Base-by-base conservation (phyloP, 2,888 invertebrate species). In the Tetramorium bicarinatum region DNA sequence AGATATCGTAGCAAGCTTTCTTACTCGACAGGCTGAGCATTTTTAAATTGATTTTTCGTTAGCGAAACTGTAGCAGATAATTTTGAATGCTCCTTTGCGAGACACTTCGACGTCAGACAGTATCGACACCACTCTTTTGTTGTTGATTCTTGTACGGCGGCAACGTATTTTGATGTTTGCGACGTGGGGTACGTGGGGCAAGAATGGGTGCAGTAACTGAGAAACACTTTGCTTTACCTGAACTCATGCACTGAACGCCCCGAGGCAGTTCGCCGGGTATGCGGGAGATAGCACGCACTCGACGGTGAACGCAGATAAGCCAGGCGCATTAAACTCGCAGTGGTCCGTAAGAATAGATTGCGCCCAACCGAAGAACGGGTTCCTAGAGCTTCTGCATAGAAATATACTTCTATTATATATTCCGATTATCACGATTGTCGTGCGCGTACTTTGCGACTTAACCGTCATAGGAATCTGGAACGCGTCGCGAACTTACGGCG, bases 271-370 rank as follows among this genome's bases (percentile, higher is more conserved):
- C 11, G 29, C 44, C 21, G 61, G 15, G 21, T 62, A 61, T 49
- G 25, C 54, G 38, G 38, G 38, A 71, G 61, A 80, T 80, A 80
- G 71, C 56, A 69, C 71, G 75, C 75, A 75, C 34, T 21, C 62
- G 75, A 56, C 62, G 21, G 64, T 44, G 25, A 72, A 52, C 41
- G 62, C 56, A 75, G 75, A 82, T 76, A 82, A 76, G 66, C 66
- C 44, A 47, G 62, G 44, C 75, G 44, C 66, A 54, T 66, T 82
- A 75, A 82, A 82, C 47, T 59, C 49, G 15, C 66, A 54, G 54
- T 82, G 54, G 66, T 75, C 56, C 25, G 64, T 82, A 82, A 75
- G 76, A 82, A 82, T 76, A 75, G 54, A 82, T 75, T 76, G 47
- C 41, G n/a, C 21, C 34, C 44, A 47, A 75, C 44, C 54, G 34